Evolutionary conservation across 2,888 invertebrate species (phyloP), one percentile per base, ranked within the genome.

Genomic region (Nineta flava): DNA sequence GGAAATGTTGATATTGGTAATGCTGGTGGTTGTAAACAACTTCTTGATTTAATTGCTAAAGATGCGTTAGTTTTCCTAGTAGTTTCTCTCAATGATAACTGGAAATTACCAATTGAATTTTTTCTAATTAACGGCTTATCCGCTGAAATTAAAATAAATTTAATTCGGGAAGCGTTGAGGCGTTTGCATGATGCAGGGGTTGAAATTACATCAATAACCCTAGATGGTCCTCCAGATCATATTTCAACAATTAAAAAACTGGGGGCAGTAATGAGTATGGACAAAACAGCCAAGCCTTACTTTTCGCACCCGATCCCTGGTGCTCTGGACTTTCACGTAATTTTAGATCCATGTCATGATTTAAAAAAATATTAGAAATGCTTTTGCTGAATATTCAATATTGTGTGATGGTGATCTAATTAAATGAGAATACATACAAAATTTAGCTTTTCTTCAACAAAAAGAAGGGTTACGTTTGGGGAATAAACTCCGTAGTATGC

Each of bases 381-480:
- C 13, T 15, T 15, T 42, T 42, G 42, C n/a, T 15, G 16, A 15
- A 10, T 15, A 42, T 13, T 10, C 9, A 13, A 15, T 42, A 10
- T 15, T 13, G 9, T 15, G 10, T 42, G 17, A 16, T 10, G 17
- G 42, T 42, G 32, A 7, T 32, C 9, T 9, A 32, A 42, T 42
- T 10, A 42, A 16, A 10, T 42, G 42, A 13, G 13, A 42, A 15
- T 42, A 42, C 42, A 10, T 42, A n/a, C 9, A 42, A 15, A 15
- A n/a, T 42, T 16, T 42, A 42, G 16, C 13, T 16, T 10, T 10
- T 9, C 21, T 51, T n/a, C 53, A 53, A 47, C 34, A 49, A 38
- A 50, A 49, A 38, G 49, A 51, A 17, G 46, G 21, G 17, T 52
- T 52, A 26, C 47, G 50, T 38, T 50, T 50, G 21, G 50, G 32